Base-by-base conservation (phyloP, 2,888 invertebrate genomes). In the Arrhopalites spinosus region DNA sequence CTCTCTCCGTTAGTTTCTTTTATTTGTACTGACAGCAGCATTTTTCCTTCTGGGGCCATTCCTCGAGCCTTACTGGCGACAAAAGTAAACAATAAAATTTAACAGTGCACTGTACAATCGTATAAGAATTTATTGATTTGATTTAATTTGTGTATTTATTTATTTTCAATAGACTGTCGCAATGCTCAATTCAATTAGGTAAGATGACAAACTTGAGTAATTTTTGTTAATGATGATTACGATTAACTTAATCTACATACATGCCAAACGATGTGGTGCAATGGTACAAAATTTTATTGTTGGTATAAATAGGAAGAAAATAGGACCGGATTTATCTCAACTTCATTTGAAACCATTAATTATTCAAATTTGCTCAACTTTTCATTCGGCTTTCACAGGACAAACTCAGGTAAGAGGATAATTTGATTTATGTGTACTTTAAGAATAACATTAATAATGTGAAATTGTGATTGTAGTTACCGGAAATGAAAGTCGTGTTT, bases 1-100 rank as follows among this genome's bases (percentile, higher is more conserved):
- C 86, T 98, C 0, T 90, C 93, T 84, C 96, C 96, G 17, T 90
- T 92, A 0, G 89, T 96, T 1, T 89, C 92, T 1, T 87, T 97
- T 50, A 87, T 95, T 1, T 92, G 94, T 2, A 93, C 96, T 0
- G 90, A 91, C 0, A 90, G 91, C 77, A 89, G 92, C 79, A 87
- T 90, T 13, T 97, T 96, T 87, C 95, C 96, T 0, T 92, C 91
- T 83, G 95, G 96, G 0, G 88, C 89, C 67, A 85, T 88, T 30
- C 93, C 93, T 0, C 89, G 96, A 0, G 88, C 89, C 67, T 90
- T 93, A 8, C 86, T 96, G 56, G 90, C 93, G 0, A 89, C 92
- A 79, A 95, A 96, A 86, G 90, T 94, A 80, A 85, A 94, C 93
- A 84, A 2, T 13, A 8, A 45, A 45, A 13, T 45, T 45, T 45